Evolutionary conservation across 2,113 vertebrate genomes (phyloP), one percentile per base, ranked within the genome.

Genomic region (Acanthisitta chloris): DNA sequence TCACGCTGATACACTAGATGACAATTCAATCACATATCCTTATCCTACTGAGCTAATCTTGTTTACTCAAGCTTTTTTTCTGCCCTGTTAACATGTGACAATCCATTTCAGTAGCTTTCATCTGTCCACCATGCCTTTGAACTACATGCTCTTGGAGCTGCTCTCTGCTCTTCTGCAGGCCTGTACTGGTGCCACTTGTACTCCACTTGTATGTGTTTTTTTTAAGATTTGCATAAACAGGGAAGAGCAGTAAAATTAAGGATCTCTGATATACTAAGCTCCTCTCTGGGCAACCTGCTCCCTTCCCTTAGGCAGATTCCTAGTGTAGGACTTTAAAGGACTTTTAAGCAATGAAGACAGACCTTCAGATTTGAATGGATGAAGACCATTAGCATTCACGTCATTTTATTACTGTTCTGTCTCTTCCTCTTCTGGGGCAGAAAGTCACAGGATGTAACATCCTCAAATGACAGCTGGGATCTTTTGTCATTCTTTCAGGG

Each of bases 41-140:
- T 96, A 96, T 95, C 96, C 93, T 86, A 94, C 92, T 74, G 72
- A 86, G 90, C 80, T 97, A 97, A 97, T 96, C 93, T 96, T 96
- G 94, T 96, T 97, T 97, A 93, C 92, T 95, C 61, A 57, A 51
- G 94, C 58, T 83, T 93, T 96, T 49, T 96, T 93, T 93, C 72
- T 91, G 42, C 67, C 9, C 12, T 74, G 79, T 86, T 96, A 96
- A 92, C 92, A 93, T 92, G 93, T 93, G 90, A 96, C 94, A 93
- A 94, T 95, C 88, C 69, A 93, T 92, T 94, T 95, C 87, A 92
- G 85, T 42, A 92, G 80, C 96, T 96, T 97, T 96, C 90, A 94
- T 96, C 90, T 92, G 80, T 94, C 69, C 77, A 92, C 72, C 49
- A 29, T 26, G 88, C 43, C 92, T 96, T 84, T 95, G 92, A 95